These are phyloP conservation scores for Ciconia boyciana DNA, from an alignment of 2,113 vertebrate species.

Conservation along the genomic window DNA sequence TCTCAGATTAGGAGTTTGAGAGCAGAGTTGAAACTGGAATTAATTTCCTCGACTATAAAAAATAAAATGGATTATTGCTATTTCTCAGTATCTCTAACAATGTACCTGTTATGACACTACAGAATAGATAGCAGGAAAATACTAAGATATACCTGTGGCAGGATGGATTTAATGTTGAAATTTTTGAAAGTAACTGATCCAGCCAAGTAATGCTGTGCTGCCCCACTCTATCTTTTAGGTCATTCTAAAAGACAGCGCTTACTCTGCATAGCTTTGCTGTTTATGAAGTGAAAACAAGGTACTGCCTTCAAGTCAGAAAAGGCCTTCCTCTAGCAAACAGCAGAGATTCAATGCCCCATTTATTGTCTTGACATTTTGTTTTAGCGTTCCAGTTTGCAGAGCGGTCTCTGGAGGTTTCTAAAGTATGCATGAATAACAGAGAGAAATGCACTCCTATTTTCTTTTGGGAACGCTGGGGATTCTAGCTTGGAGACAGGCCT, in stretches of 20 bases:
- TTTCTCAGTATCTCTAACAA: neutral
- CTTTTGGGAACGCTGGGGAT: neutral
- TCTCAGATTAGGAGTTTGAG: neutral
- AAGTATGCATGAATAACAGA: slow-evolving; percentile 45
- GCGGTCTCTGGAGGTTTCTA: neutral
- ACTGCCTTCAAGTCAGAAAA: neutral
- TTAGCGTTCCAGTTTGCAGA: slow-evolving; percentile 12
- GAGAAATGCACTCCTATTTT: neutral
- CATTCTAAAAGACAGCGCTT: neutral
- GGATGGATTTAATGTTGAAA: neutral
- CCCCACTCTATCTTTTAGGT: neutral
- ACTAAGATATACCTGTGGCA: neutral
- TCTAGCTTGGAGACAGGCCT: neutral
- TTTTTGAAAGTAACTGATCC: neutral
- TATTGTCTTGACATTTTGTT: slow-evolving; percentile 56
- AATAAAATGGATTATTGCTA: neutral
- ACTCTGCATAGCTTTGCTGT: neutral
- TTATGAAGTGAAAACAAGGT: neutral
- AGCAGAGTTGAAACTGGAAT: neutral
- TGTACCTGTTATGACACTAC: neutral
- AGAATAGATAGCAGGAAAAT: neutral
- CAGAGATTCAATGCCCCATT: neutral
- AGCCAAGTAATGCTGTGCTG: neutral
- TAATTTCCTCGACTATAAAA: neutral
- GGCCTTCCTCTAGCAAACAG: neutral